These are phyloP conservation scores for Oceanites oceanicus DNA, from an alignment of 2,113 vertebrate genomes.

Conservation along the genomic window DNA sequence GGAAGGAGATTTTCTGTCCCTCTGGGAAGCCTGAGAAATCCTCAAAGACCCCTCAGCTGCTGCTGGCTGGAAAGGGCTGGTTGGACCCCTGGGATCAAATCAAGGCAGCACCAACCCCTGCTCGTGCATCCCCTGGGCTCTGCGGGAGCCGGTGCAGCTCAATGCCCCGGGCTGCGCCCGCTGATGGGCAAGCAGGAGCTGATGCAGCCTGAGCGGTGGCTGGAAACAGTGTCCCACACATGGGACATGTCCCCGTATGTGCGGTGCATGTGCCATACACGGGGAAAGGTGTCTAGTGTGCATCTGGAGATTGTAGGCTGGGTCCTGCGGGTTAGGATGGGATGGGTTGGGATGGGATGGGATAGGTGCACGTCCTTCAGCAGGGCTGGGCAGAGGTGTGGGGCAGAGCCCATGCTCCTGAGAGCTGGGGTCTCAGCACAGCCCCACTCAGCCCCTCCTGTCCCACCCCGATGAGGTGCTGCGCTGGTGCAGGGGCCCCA, in stretches of 20 bases:
- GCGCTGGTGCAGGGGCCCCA: too few species aligned
- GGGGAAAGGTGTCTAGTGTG: neutral
- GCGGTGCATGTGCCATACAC: accelerated
- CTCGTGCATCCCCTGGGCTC: accelerated
- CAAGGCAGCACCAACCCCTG: neutral
- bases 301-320: neutral
- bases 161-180: accelerated
- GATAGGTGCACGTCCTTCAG: neutral
- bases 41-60: neutral
- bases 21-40: neutral
- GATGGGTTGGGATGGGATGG: too few species aligned
- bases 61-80: neutral
- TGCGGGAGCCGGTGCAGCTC: accelerated
- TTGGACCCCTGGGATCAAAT: accelerated
- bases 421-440: neutral
- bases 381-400: neutral
- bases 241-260: accelerated
- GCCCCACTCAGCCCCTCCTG: neutral
- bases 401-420: accelerated
- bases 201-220: neutral
- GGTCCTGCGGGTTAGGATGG: accelerated
- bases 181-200: neutral
- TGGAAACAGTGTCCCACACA: accelerated
- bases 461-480: neutral
- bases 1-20: neutral